A percentile compares a stretch with the other conserved stretches of the same genome.
phyloP scores from a whole-genome alignment of 2,888 invertebrate genomes.

The Drosophila prostipennis region DNA sequence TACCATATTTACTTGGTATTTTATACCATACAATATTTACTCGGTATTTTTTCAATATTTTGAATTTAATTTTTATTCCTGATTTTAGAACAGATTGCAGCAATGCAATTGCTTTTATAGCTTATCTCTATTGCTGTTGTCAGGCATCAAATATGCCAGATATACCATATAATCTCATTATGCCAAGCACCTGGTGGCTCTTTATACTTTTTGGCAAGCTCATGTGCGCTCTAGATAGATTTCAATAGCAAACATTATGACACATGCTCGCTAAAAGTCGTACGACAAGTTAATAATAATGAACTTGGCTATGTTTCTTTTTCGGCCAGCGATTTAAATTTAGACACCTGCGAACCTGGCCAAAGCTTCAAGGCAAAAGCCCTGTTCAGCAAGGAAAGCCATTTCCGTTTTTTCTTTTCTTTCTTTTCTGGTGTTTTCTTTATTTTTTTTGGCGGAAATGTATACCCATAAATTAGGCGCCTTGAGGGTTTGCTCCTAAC shows the following conservation, averaged over 20 bases:
- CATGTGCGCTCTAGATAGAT: constrained; percentile 35
- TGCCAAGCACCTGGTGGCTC: constrained; percentile 56
- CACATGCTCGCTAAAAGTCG: constrained; percentile 30
- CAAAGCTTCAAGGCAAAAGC: constrained; percentile 37
- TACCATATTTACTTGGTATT: no score
- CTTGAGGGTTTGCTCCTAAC: constrained; percentile 16
- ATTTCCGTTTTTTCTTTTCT: constrained; percentile 20
- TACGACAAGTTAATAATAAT: constrained; percentile 54
- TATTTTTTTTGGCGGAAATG: constrained; percentile 21
- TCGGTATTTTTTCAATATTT: no score
- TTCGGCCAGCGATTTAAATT: constrained; percentile 34
- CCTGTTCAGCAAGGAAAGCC: constrained; percentile 21
- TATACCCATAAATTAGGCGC: constrained; percentile 42
- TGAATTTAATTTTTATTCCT: neutral
- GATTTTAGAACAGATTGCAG: no score
- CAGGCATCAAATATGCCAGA: constrained; percentile 64
- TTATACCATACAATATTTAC: no score
- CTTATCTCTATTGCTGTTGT: constrained; percentile 55
- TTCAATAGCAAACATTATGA: constrained; percentile 52
- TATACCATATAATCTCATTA: constrained; percentile 34
- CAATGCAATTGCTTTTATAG: neutral
- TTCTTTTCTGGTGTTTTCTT: no score
- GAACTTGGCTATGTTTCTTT: constrained; percentile 37
- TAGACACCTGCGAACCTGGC: constrained; percentile 25
- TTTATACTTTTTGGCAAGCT: constrained; percentile 43